Base-by-base conservation (phyloP, 35 echinoderm and acorn worm genomes). In the Apostichopus japonicus region DNA sequence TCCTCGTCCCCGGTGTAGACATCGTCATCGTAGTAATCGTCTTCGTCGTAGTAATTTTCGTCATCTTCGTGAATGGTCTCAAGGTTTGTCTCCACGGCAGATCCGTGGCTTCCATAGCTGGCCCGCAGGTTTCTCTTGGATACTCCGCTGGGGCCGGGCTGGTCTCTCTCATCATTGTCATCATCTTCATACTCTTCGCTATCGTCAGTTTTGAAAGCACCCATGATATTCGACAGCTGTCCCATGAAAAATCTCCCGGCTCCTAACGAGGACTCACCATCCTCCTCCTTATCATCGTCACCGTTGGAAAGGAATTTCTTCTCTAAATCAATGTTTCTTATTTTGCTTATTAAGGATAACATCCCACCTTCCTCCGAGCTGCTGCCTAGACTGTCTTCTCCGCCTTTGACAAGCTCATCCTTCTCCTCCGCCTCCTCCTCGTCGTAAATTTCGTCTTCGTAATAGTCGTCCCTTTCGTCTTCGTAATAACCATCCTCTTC, bases 271-370 rank as follows among this genome's bases (percentile, higher is more conserved):
- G 81, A 57, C 57, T 84, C 54, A 23, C 71, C 71, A 61, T 8
- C 57, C 7, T 61, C 57, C 33, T 44, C 33, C 11, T 67, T 67
- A n/a, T 84, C 81, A 57, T 58, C 81, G 57, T 84, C 54, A 23
- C 57, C 81, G 9, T 84, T 84, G 19, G 54, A 84, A n/a, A 84
- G 81, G 21, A 57, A 84, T 57, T n/a, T 84, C 21, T 56, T 84
- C 81, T 84, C 81, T 84, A 57, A 57, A 58, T 84, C 54, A 21
- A 57, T 57, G n/a, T 84, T 84, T 84, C 61, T 84, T 57, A 84
- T 15, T 24, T 84, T 84, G 23, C 81, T 84, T 8, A 84, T 84
- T 51, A 84, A 59, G 56, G 55, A 17, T 16, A 84, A 10, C 81
- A 56, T 57, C 16, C 81, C 81, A 58, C 81, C 81, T 57, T 84